phyloP scores from a whole-genome alignment of 1,140 invertebrate species.

The Bombus confusus region DNA sequence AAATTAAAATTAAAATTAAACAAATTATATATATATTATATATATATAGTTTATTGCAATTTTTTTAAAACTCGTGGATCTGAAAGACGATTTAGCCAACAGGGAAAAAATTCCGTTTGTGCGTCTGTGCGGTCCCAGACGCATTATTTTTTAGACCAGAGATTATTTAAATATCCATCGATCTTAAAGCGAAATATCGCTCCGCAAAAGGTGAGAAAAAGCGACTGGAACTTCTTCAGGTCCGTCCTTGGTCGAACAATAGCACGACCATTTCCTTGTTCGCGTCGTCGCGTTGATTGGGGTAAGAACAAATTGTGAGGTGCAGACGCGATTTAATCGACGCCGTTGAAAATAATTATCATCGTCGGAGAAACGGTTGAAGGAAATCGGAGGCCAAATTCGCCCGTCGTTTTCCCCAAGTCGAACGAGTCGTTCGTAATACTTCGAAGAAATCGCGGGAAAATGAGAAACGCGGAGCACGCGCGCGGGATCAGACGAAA shows the following conservation, averaged over 20 bases:
- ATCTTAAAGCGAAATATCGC: background rate
- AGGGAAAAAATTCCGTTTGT: too few relatives aligned
- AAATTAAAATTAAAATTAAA: too few relatives aligned
- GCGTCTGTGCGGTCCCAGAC: background rate
- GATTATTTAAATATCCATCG: background rate
- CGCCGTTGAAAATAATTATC: background rate
- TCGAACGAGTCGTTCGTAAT: background rate
- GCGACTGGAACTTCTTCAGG: background rate
- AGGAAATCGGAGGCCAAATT: too few relatives aligned
- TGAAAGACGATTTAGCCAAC: too few relatives aligned
- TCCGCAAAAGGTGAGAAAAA: background rate
- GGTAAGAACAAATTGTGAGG: background rate
- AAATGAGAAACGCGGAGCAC: background rate
- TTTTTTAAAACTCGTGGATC: too few relatives aligned
- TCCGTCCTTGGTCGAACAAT: background rate
- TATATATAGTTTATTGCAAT: too few relatives aligned
- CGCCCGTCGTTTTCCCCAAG: too few relatives aligned
- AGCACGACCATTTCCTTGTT: constrained; percentile 6
- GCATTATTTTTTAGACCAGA: background rate
- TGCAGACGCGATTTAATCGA: background rate
- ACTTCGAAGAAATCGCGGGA: background rate
- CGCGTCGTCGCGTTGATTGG: background rate
- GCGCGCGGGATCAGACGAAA: background rate
- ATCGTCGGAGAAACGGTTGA: background rate
- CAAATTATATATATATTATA: too few relatives aligned